These are phyloP conservation scores for Premnoplex brunnescens DNA, from an alignment of 2,797 vertebrate species.

Conservation along the genomic window DNA sequence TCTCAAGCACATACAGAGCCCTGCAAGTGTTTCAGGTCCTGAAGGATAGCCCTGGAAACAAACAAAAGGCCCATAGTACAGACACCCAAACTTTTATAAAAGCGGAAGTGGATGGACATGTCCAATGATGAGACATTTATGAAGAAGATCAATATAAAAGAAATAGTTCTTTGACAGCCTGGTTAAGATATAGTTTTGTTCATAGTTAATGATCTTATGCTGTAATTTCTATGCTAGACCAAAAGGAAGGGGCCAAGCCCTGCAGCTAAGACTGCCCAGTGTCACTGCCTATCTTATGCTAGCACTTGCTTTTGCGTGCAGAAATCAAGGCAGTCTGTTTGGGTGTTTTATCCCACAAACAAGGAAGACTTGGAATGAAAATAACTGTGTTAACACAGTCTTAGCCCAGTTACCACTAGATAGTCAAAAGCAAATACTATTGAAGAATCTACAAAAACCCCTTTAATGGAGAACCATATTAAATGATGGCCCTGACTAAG, in stretches of 20 bases:
- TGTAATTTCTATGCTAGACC: background rate
- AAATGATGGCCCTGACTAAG: accelerated
- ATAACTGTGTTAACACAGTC: too few relatives aligned
- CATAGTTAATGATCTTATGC: background rate
- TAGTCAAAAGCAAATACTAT: background rate
- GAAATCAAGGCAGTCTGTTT: background rate
- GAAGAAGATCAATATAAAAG: background rate
- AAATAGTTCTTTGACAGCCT: background rate
- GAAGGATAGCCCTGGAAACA: background rate
- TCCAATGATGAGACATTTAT: background rate
- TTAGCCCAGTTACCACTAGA: background rate
- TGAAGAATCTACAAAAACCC: background rate
- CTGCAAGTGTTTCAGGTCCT: background rate
- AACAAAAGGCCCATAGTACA: background rate
- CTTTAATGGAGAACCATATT: background rate
- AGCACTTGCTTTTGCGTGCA: background rate
- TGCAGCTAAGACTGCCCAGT: background rate
- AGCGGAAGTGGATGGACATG: background rate
- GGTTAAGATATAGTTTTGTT: background rate
- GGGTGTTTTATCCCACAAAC: background rate
- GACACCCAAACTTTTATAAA: background rate
- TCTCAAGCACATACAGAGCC: background rate
- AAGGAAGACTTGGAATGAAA: background rate
- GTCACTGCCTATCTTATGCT: background rate
- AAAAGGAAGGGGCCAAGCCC: background rate